Evolutionary conservation across 2,113 vertebrate species (phyloP).

Genomic region (Heterochromis multidens): DNA sequence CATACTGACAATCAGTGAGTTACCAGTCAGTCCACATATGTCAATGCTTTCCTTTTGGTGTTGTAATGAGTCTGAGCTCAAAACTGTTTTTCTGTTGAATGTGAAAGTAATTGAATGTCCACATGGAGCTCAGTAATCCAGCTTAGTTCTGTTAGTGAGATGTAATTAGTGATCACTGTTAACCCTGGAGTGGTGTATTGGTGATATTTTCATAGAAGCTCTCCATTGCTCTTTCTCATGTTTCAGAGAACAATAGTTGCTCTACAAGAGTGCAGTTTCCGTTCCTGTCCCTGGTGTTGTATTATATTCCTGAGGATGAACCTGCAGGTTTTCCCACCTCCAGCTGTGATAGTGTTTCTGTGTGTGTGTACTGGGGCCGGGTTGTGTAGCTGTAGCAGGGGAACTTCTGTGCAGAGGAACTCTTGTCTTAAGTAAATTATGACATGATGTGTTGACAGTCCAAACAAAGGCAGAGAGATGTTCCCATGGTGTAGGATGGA

Average conservation of each 20-base stretch:
- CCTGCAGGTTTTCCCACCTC: neutral
- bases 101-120: neutral
- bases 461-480: slow-evolving; percentile 48
- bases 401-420: slow-evolving; percentile 5
- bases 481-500: slow-evolving; percentile 65
- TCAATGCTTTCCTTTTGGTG: accelerated
- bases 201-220: slow-evolving; percentile 13
- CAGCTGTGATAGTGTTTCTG: neutral
- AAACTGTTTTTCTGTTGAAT: neutral
- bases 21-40: neutral
- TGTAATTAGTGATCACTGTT: neutral
- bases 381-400: neutral
- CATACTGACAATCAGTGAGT: neutral
- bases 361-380: neutral
- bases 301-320: slow-evolving; percentile 22
- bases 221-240: slow-evolving; percentile 9
- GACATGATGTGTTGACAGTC: slow-evolving; percentile 60
- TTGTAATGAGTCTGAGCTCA: neutral
- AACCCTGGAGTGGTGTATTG: neutral
- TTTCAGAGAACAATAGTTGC: slow-evolving; percentile 1
- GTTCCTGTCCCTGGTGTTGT: slow-evolving; percentile 5
- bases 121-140: neutral
- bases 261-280: slow-evolving; percentile 9
- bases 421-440: slow-evolving; percentile 63
- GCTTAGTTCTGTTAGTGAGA: neutral